Evolutionary conservation across 2,888 invertebrate genomes (phyloP), one percentile per base, ranked within the genome.

Genomic region (Hypselothyrea guttata): DNA sequence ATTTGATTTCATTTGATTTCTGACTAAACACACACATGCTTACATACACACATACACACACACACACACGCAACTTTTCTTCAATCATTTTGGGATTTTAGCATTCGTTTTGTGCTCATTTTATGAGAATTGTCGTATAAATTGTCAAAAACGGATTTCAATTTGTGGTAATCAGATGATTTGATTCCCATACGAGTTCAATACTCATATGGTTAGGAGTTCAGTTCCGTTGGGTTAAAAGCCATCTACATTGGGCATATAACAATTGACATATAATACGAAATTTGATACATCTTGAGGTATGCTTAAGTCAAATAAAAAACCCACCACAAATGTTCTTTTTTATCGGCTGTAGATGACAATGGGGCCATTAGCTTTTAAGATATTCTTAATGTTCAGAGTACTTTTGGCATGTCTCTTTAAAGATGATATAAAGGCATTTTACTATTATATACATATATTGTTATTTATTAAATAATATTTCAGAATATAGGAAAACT

Each of bases 1-100:
- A 82, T 68, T 78, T 46, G 71, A 69, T 64, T 81, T 74, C 61
- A 73, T 79, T 76, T 79, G 60, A 78, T 62, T 63, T 42, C 37
- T 35, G 35, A 15, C 22, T 12, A 38, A 7, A 28, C 31, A 16
- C 30, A 22, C 22, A 22, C 22, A 5, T 5, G 5, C 22, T 4
- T 5, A 22, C 22, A 5, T 5, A 22, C 22, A 22, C 5, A 5
- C 5, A 35, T n/a, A n/a, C n/a, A n/a, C n/a, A n/a, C n/a, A 22
- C 22, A 22, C 22, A 5, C 22, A 22, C 22, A 22, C 5, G 22
- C 5, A 35, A 35, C 52, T 33, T 65, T 53, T 54, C 58, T 67
- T 64, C 64, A 64, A 82, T 77, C 62, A 82, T 78, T 75, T 22
- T 35, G 55, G 28, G 71, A 75, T 77, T 78, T 45, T 55, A 41